Base-by-base conservation (phyloP, 1,140 invertebrate genomes). In the Drosophila tropicalis region DNA sequence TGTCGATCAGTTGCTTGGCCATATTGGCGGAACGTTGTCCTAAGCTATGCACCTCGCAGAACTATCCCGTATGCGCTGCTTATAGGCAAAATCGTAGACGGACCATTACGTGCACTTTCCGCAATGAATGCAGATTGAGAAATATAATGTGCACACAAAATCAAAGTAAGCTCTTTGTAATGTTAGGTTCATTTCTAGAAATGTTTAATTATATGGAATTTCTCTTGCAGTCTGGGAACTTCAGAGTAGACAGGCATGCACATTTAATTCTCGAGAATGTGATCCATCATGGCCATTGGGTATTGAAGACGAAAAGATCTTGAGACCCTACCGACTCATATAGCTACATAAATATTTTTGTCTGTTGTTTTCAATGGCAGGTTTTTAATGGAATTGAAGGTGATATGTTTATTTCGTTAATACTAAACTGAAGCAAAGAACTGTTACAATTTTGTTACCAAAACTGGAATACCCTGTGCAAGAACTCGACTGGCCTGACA, bases 191-290 rank as follows among this genome's bases (percentile, higher is more conserved):
- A 36, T 15, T 17, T 10, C 1, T 12, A 6, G 0, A 0, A 56
- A n/a, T 29, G 29, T 17, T 6, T n/a, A 22, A 25, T 51, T 22
- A 1, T n/a, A 9, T 15, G 12, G 29, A 56, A n/a, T 15, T 56
- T 15, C 9, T 32, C 4, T 32, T 56, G 2, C 54, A 56, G 54
- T 56, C 32, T 56, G 54, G 22, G 57, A 60, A 60, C 17, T 51
- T 12, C 44, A 51, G 22, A 12, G 13, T 19, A 51, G 44, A 51
- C 6, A 6, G 1, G 17, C 44, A 10, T 51, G 44, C 9, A 1
- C 10, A 12, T 51, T 51, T 12, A 22, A 9, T 51, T 51, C 44
- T 22, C 44, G 44, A 4, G 44, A 51, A 51, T 51, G 44, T 51
- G 44, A 51, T 51, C 44, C 44, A 22, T 7, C 3, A 5, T 51